Base-by-base conservation (phyloP, 1,140 invertebrate species). In the Eulimnadia texana region DNA sequence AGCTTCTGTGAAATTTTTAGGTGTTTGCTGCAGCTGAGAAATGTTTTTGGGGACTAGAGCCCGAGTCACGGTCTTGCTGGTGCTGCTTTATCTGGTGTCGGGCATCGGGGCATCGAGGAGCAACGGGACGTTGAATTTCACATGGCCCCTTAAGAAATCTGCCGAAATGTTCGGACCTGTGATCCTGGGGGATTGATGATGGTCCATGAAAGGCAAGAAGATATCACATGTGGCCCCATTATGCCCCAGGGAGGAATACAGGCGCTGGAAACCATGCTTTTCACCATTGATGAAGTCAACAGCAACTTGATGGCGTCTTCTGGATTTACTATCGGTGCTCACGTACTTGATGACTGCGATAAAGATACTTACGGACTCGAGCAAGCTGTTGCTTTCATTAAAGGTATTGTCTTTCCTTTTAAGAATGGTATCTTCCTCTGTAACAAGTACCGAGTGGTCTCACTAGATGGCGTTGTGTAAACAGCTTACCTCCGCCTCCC, bases 341-440 rank as follows among this genome's bases (percentile, higher is more conserved):
- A 93, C 69, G 85, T 94, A 23, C 78, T 95, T 56, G 92, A 96
- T 69, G 93, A 97, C 72, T 97, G 93, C 74, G 93, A 96, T 75
- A 89, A 91, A 73, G 93, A 97, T 70, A 96, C 92, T 1, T 95
- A 94, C 71, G 93, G 93, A 3, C 74, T 96, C 42, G 92, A 96
- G 69, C 94, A 96, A 83, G 89, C 92, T 6, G 88, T 96, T 9
- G 92, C 96, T 73, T 97, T 97, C 71, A 96, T 97, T 63, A 92
- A 95, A 85, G 92, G 93, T 95, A 16, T 24, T 22, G 33, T 42
- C 16, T 42, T 9, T 42, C 33, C 6, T 9, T 42, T 42, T 42
- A 42, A n/a, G n/a, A n/a, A n/a, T n/a, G n/a, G n/a, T n/a, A n/a
- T n/a, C n/a, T n/a, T n/a, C n/a, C n/a, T n/a, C n/a, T n/a, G n/a